phyloP scores from a whole-genome alignment of 2,113 vertebrate species.

The Centropus bengalensis region DNA sequence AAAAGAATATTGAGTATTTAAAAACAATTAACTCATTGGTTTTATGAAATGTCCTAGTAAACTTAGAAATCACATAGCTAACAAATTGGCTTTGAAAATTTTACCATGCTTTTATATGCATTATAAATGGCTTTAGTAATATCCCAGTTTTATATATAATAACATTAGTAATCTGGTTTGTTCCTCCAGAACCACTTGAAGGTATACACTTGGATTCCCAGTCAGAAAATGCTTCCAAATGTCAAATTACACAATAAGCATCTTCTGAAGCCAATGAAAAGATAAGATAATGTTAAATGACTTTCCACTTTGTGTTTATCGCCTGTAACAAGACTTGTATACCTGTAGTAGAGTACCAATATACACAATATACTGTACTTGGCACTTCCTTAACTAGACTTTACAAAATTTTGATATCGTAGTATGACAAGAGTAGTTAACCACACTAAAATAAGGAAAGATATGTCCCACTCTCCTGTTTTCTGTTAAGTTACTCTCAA shows the following conservation, averaged over 20 bases:
- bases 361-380: neutral
- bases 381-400: neutral
- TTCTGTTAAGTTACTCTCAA: slow-evolving; percentile 9
- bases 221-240: neutral
- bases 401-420: neutral
- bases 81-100: neutral
- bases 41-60: neutral
- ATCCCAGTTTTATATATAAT: neutral
- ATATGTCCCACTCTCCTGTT: neutral
- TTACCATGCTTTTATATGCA: neutral
- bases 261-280: neutral
- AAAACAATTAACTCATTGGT: neutral
- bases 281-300: neutral
- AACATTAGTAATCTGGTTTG: neutral
- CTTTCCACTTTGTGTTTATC: neutral
- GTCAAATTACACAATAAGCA: neutral
- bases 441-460: neutral
- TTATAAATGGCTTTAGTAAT: neutral
- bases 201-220: neutral
- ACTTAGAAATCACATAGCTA: neutral
- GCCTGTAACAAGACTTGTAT: neutral
- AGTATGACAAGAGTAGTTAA: neutral
- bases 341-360: neutral
- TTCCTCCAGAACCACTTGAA: neutral
- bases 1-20: neutral